A percentile compares a stretch with the other conserved stretches of the same genome.
Evolutionary conservation across 2,888 invertebrate genomes (phyloP).

Genomic region (Machimus atricapillus): DNA sequence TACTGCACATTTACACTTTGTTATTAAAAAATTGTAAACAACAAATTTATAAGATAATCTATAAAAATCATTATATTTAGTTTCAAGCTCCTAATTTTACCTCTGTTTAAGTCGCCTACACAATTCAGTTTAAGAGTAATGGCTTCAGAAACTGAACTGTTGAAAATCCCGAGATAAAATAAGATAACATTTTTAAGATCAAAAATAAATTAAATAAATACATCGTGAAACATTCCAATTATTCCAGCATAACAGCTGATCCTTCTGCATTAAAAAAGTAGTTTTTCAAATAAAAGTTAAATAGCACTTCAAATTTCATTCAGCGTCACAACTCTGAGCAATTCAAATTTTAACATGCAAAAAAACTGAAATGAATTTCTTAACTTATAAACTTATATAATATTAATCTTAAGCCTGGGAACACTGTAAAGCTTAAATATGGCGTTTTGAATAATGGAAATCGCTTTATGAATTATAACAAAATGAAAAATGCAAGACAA

Average conservation of each 20-base stretch:
- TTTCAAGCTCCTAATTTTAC: too few relatives aligned
- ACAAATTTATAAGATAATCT: neutral
- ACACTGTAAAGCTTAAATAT: conserved; percentile 59
- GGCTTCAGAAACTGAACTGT: neutral
- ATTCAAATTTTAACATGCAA: neutral
- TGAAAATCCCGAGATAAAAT: too few relatives aligned
- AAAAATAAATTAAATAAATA: neutral
- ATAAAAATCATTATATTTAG: too few relatives aligned
- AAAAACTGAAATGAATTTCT: neutral
- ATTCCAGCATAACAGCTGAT: neutral
- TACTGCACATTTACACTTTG: neutral
- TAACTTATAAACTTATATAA: neutral
- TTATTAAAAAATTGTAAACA: neutral
- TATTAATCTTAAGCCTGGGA: neutral
- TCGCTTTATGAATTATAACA: neutral
- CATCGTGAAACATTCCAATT: too few relatives aligned
- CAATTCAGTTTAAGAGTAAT: too few relatives aligned
- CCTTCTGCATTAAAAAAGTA: neutral
- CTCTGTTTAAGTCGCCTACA: too few relatives aligned
- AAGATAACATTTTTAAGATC: neutral
- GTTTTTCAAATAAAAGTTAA: neutral
- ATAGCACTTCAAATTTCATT: neutral
- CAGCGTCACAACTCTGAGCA: neutral
- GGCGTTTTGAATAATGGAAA: conserved; percentile 29
- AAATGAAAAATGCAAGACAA: conserved; percentile 11